phyloP scores from a whole-genome alignment of 1,140 invertebrate species.

The Megathymus violae region DNA sequence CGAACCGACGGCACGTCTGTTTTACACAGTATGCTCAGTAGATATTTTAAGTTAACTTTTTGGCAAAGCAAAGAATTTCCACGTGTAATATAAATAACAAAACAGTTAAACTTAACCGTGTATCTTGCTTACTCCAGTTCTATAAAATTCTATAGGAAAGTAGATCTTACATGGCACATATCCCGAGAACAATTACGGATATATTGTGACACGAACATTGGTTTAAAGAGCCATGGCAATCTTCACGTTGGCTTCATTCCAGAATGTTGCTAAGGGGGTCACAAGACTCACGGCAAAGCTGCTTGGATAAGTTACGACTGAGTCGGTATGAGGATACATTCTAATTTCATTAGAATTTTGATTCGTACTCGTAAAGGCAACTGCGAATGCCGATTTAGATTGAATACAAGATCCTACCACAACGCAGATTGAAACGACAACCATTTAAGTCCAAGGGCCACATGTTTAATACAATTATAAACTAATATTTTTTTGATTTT shows the following conservation, averaged over 20 bases:
- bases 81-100: background rate
- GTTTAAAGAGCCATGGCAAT: constrained; percentile 48
- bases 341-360: constrained; percentile 9
- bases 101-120: background rate
- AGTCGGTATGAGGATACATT: constrained; percentile 15
- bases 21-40: too few relatives aligned
- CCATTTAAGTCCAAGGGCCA: too few relatives aligned
- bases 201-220: constrained; percentile 28
- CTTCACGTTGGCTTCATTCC: constrained; percentile 51
- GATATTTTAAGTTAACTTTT: too few relatives aligned
- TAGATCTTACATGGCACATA: background rate
- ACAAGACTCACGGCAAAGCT: constrained; percentile 46
- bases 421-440: too few relatives aligned
- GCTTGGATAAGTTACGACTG: constrained; percentile 44
- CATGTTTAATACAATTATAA: too few relatives aligned
- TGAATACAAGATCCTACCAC: too few relatives aligned
- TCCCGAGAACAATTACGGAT: constrained; percentile 12
- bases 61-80: background rate
- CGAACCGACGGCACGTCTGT: too few relatives aligned
- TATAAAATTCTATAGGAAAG: background rate
- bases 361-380: background rate
- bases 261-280: constrained; percentile 53
- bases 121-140: background rate
- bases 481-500: too few relatives aligned
- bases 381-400: background rate